These are phyloP conservation scores for Pseudocheirus occidentalis DNA, from an alignment of 2,797 vertebrate species.

Conservation along the genomic window DNA sequence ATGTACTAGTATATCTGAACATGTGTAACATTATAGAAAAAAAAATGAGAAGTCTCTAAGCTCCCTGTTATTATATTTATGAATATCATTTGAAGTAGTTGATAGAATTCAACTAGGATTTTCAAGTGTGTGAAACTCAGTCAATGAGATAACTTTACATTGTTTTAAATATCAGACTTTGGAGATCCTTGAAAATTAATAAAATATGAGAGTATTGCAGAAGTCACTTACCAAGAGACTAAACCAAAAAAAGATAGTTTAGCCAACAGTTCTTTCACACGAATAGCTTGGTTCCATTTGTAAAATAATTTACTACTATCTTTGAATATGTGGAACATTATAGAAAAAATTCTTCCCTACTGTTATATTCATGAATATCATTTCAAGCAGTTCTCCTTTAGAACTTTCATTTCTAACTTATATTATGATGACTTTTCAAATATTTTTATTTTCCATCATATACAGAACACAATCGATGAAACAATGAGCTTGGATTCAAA, in stretches of 20 bases:
- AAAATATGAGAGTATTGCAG: not conserved
- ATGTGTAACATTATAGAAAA: not conserved
- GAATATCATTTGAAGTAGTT: conserved; percentile 18
- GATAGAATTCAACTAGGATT: not conserved
- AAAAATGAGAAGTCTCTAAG: not conserved
- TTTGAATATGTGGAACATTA: not conserved
- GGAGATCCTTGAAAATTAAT: not conserved
- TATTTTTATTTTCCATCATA: not conserved
- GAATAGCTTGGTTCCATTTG: not conserved
- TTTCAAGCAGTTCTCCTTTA: not conserved
- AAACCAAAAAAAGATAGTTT: not conserved
- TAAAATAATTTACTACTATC: not conserved
- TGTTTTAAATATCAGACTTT: conserved; percentile 19
- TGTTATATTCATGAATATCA: conserved; percentile 6
- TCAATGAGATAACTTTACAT: not conserved
- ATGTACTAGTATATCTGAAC: not conserved
- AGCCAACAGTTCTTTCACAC: not conserved
- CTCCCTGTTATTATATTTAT: not conserved
- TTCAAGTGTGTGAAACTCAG: not conserved
- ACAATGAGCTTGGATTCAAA: not conserved
- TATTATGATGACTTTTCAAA: conserved; percentile 8
- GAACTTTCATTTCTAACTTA: not conserved
- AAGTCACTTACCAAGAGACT: not conserved
- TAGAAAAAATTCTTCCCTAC: not conserved
- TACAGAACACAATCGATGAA: not conserved